These are phyloP conservation scores for Premnoplex brunnescens DNA, from an alignment of 2,797 vertebrate genomes.

Conservation along the genomic window DNA sequence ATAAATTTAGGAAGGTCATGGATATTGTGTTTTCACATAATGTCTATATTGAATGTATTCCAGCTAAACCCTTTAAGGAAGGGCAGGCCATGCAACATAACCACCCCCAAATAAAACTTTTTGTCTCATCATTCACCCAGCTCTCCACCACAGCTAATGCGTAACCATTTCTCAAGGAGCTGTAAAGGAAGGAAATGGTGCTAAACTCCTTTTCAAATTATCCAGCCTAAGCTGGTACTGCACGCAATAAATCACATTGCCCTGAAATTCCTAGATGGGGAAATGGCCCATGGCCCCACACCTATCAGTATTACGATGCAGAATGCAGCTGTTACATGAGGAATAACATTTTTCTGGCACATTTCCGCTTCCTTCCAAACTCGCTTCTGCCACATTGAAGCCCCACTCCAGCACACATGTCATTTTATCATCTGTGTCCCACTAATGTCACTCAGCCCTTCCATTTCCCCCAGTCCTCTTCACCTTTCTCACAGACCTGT, in stretches of 20 bases:
- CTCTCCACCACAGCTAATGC: background rate
- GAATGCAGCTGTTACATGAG: background rate
- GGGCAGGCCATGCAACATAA: background rate
- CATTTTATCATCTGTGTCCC: background rate
- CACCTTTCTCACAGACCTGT: background rate
- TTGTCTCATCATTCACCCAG: slow-evolving; percentile 7
- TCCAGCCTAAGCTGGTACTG: background rate
- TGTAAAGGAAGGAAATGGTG: slow-evolving; percentile 20
- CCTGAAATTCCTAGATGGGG: slow-evolving; percentile 1
- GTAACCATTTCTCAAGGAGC: slow-evolving; percentile 31
- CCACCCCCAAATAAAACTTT: background rate
- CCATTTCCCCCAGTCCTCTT: background rate
- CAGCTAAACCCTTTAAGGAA: background rate
- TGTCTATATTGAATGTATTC: background rate
- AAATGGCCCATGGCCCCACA: background rate
- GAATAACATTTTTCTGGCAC: background rate
- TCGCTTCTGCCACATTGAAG: background rate
- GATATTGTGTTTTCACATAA: background rate
- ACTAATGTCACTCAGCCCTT: background rate
- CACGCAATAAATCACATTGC: background rate
- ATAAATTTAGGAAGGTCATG: background rate
- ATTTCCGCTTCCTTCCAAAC: background rate
- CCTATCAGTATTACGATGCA: background rate
- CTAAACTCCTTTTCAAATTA: slow-evolving; percentile 48
- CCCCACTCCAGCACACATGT: background rate